Percentiles rank a stretch among this genome's conserved stretches.
phyloP scores from a whole-genome alignment of 1,140 invertebrate species.

The Chelonus insularis region DNA sequence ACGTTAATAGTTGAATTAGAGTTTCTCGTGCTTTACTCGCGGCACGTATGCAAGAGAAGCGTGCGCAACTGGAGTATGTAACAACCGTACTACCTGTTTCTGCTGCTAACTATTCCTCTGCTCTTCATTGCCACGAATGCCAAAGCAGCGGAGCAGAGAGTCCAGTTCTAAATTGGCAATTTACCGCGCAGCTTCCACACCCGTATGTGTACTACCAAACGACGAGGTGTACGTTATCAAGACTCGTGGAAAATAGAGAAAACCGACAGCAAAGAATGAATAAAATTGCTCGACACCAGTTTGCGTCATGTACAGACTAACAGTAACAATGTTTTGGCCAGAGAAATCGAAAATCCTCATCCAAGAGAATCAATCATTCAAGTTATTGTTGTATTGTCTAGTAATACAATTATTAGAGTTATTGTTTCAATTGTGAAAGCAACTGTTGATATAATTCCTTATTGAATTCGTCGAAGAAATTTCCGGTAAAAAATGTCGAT shows the following conservation, averaged over 20 bases:
- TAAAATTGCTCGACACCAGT: too few species aligned
- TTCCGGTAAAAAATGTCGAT: too few species aligned
- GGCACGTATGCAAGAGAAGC: slow-evolving; percentile 10
- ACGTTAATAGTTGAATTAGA: slow-evolving; percentile 36
- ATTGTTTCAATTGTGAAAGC: not conserved
- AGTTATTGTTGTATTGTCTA: not conserved
- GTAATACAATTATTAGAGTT: not conserved
- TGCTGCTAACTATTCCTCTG: not conserved
- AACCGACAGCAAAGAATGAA: too few species aligned
- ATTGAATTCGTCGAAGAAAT: too few species aligned
- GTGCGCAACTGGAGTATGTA: slow-evolving; percentile 1
- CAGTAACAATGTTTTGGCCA: too few species aligned
- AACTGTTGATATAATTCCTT: too few species aligned
- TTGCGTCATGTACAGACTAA: too few species aligned
- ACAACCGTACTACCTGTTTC: not conserved
- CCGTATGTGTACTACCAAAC: slow-evolving; percentile 27
- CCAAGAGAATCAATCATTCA: not conserved
- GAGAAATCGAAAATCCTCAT: not conserved
- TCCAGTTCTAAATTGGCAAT: slow-evolving; percentile 34
- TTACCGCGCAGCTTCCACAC: slow-evolving; percentile 29
- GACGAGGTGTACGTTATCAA: slow-evolving; percentile 16
- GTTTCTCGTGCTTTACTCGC: slow-evolving; percentile 26
- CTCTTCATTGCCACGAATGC: not conserved
- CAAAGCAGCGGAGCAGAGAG: not conserved
- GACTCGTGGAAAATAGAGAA: not conserved